Percentiles rank a stretch among this genome's conserved stretches.
Conservation (phyloP, 2,113 vertebrate genomes). For the Semicossyphus pulcher region DNA sequence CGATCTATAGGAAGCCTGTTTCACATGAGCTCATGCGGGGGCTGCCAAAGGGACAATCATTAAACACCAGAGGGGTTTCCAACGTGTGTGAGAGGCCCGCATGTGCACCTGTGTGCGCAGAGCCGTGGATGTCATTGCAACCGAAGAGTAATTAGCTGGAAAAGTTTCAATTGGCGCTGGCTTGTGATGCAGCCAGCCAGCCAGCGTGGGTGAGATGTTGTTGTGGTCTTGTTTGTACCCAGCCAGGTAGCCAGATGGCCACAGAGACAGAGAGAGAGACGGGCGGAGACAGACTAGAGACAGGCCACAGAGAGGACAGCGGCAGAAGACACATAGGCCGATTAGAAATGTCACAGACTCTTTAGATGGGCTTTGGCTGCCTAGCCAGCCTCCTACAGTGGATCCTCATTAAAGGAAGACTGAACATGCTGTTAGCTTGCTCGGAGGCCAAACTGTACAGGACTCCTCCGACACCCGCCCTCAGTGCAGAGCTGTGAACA, state of each 20-base stretch:
- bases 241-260: constrained; percentile 1
- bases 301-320: constrained; percentile 7
- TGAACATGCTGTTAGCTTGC: constrained; percentile 29
- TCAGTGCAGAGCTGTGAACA: constrained; percentile 38
- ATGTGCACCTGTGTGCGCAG: neutral
- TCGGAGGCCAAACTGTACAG: constrained; percentile 36
- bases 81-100: neutral
- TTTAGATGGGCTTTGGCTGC: constrained; percentile 35
- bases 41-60: constrained; percentile 36
- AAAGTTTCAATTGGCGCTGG: constrained; percentile 36
- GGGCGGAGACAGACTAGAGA: neutral
- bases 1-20: constrained; percentile 36
- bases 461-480: constrained; percentile 22
- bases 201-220: neutral
- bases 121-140: neutral
- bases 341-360: constrained; percentile 50
- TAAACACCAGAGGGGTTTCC: constrained; percentile 9
- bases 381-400: constrained; percentile 16
- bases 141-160: constrained; percentile 53
- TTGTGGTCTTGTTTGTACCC: constrained; percentile 4
- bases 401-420: constrained; percentile 52
- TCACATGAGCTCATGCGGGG: neutral
- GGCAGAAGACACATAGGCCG: constrained; percentile 27
- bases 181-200: constrained; percentile 1
- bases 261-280: constrained; percentile 3